Base-by-base conservation (phyloP, 37 sponge, comb jelly and placozoan species). In the Chondrilla cf. caribensis region DNA sequence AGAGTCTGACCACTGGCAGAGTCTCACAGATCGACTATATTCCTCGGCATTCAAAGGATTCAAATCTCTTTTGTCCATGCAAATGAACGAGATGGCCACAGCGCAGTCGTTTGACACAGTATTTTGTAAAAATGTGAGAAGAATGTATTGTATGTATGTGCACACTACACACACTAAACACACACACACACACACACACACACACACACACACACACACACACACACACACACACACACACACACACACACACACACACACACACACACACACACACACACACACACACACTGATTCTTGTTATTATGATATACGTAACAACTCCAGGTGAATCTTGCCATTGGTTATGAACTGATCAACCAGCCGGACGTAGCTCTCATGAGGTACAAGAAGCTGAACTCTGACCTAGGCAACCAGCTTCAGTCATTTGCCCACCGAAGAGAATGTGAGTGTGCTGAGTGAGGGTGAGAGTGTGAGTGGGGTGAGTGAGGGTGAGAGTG, bases 261-360 rank as follows among this genome's bases (percentile, higher is more conserved):
- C 82, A 81, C 82, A 81, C 82, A 81, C 82, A 81, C 82, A 81
- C 82, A 81, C 82, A 81, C 82, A 41, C 71, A 82, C 65, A 41
- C 71, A 41, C 44, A 70, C 44, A 82, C 41, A 62, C 59, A 62
- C 65, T n/a, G n/a, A n/a, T n/a, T n/a, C n/a, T n/a, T n/a, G n/a
- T n/a, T n/a, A n/a, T n/a, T n/a, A n/a, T n/a, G n/a, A 47, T 11
- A 47, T 11, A 47, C 11, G 51, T 47, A 47, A 6, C 6, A 6
- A 47, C 51, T 47, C 51, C 81, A 92, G 93, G 28, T 92, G 58
- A 70, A 86, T 67, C 58, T 92, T 38, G 89, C 89, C 42, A 81
- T 92, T 1, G 64, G 58, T 4, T 86, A 80, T 72, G 93, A 92
- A 83, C 88, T 92, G 89, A 80, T 83, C 51, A 58, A 82, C 14